Base-by-base conservation (phyloP, 2,113 vertebrate species). In the Syrrhaptes paradoxus region DNA sequence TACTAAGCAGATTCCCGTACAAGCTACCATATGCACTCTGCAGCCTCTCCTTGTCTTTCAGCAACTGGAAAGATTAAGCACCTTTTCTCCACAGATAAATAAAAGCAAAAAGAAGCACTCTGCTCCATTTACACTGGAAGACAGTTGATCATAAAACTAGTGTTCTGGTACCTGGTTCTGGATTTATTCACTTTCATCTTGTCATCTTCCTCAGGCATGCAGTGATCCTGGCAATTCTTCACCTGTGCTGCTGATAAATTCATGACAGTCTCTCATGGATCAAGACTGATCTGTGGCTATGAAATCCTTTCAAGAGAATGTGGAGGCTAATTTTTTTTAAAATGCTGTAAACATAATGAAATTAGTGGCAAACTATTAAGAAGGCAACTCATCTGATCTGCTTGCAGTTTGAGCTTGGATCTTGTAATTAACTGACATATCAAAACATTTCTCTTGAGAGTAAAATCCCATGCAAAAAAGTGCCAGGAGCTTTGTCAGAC, bases 111-210 rank as follows among this genome's bases (percentile, higher is more conserved):
- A 79, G 67, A 4, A 75, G 11, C 48, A 75, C 61, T 92, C 29
- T 65, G 31, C 78, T 88, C 63, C 76, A 90, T 92, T 96, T 91
- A 88, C 45, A 82, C 72, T 81, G 66, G 63, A 59, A 94, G 61
- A 89, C 76, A 95, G 83, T 77, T 88, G 83, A 83, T 95, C 88
- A 90, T 93, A 92, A 92, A 95, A 74, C 79, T 75, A 90, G 26
- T 95, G 93, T 90, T 95, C 92, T 95, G 88, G 34, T 93, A 86
- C 76, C 79, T 75, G 57, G 28, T 90, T 90, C 85, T 88, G 93
- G 82, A 94, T 96, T 94, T 93, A 90, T 95, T 97, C 85, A 94
- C 90, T 93, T 67, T 59, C 59, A 68, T 48, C 85, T 84, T 88
- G 90, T 96, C 95, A 93, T 77, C 65, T 91, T 91, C 48, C 26